Evolutionary conservation across 2,888 invertebrate species (phyloP).

Genomic region (Aspidiotus destructor): DNA sequence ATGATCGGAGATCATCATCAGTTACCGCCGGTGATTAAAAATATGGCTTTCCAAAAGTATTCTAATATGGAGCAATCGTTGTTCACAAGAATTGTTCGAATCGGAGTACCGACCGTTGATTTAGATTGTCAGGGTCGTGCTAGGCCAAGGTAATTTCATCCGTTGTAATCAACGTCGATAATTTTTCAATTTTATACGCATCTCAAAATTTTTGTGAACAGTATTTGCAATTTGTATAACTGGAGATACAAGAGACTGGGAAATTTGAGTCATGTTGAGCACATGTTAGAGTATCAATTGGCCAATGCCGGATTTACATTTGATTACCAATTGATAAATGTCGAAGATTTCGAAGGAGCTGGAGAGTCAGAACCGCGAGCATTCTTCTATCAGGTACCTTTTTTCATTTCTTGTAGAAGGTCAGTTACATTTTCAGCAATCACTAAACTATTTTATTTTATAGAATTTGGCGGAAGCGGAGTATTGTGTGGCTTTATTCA

Average conservation of each 20-base stretch:
- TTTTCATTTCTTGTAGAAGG: neutral
- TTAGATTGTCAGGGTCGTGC: constrained; percentile 96
- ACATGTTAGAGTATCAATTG: constrained; percentile 69
- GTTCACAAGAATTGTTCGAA: constrained; percentile 88
- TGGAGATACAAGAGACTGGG: constrained; percentile 96
- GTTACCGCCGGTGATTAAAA: constrained; percentile 97
- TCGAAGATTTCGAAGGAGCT: constrained; percentile 89
- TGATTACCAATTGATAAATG: constrained; percentile 93
- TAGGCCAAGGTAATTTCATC: constrained; percentile 55
- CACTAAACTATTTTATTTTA: constrained; percentile 35
- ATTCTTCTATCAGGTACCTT: constrained; percentile 85
- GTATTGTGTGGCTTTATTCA: constrained; percentile 92
- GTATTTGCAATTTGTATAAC: constrained; percentile 86
- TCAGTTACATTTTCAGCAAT: too few relatives aligned
- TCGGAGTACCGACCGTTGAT: constrained; percentile 95
- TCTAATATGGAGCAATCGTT: constrained; percentile 99
- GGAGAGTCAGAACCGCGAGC: constrained; percentile 98
- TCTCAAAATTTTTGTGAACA: constrained; percentile 40
- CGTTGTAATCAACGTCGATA: constrained; percentile 18
- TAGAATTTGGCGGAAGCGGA: constrained; percentile 81
- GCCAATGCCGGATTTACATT: constrained; percentile 87
- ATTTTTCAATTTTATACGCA: neutral
- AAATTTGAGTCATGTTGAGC: constrained; percentile 79
- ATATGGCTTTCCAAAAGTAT: constrained; percentile 99
- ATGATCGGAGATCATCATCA: constrained; percentile 99